Evolutionary conservation across 2,888 invertebrate genomes (phyloP).

Genomic region (Pammene fasciana): DNA sequence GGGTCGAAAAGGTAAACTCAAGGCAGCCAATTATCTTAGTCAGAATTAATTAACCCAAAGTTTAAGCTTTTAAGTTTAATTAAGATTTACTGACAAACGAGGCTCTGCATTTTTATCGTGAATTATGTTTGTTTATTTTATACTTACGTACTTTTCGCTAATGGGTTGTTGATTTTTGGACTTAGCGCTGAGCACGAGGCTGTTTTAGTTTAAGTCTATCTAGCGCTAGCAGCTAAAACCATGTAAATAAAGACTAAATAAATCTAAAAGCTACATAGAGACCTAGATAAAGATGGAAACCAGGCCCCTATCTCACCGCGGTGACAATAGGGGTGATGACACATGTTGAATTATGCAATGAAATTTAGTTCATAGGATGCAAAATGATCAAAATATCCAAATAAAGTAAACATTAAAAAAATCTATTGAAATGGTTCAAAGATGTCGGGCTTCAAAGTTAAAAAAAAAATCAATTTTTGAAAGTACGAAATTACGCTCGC

Average conservation of each 20-base stretch:
- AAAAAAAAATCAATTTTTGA: too few species aligned
- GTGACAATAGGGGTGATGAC: too few species aligned
- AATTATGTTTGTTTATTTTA: conserved; percentile 36
- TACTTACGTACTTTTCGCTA: conserved; percentile 26
- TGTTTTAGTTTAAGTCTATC: neutral
- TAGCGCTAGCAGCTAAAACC: neutral
- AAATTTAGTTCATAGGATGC: too few species aligned
- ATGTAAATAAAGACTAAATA: neutral
- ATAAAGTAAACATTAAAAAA: too few species aligned
- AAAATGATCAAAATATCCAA: too few species aligned
- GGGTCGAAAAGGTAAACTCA: conserved; percentile 39
- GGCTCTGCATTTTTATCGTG: conserved; percentile 33
- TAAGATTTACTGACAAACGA: conserved; percentile 45
- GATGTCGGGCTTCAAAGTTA: too few species aligned
- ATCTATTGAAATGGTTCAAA: too few species aligned
- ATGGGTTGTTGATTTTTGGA: conserved; percentile 18
- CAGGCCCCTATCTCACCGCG: too few species aligned
- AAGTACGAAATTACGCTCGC: too few species aligned
- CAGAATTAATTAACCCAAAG: conserved; percentile 53
- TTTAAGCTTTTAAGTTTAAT: conserved; percentile 52
- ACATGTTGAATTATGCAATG: too few species aligned
- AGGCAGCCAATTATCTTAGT: conserved; percentile 48
- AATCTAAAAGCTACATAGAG: neutral
- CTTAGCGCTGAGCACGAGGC: neutral
- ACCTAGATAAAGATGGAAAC: too few species aligned